Percentiles rank a stretch among this genome's conserved stretches.
Conservation (phyloP, 2,888 invertebrate genomes). For the Caenorhabditis sp. region DNA sequence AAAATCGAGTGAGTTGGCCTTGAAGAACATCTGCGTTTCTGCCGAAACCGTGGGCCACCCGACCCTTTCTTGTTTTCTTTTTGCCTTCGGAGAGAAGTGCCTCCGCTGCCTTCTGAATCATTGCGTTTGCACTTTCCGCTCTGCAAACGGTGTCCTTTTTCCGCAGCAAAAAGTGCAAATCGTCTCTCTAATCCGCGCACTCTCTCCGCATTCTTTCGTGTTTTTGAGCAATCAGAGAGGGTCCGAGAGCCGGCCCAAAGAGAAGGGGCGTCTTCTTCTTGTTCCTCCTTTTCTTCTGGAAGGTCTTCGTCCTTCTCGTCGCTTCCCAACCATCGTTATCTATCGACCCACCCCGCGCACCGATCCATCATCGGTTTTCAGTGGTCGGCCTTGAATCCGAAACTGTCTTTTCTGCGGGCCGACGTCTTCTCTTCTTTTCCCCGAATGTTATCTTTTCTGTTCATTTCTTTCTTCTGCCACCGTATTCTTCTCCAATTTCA, state of each 20-base stretch:
- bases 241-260: background rate
- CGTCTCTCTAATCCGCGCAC: constrained; percentile 5
- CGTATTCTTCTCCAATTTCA: constrained; percentile 8
- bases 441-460: constrained; percentile 28
- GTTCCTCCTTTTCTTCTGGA: background rate
- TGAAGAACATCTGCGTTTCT: constrained; percentile 16
- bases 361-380: constrained; percentile 32
- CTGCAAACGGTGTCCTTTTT: constrained; percentile 10
- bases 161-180: background rate
- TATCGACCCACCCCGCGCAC: constrained; percentile 12
- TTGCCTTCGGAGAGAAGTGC: too few relatives aligned
- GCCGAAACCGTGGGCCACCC: too few relatives aligned
- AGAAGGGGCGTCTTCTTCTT: too few relatives aligned
- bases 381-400: constrained; percentile 26
- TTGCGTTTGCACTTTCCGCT: background rate
- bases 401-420: too few relatives aligned
- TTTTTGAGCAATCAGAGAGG: constrained; percentile 2
- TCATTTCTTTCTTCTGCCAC: constrained; percentile 11
- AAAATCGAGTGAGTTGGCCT: background rate
- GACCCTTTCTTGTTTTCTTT: too few relatives aligned
- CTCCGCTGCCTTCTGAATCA: constrained; percentile 1
- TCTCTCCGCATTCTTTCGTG: background rate
- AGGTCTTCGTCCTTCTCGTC: background rate
- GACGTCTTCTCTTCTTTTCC: constrained; percentile 11
- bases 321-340: background rate